Evolutionary conservation across 2,888 invertebrate species (phyloP), one percentile per base, ranked within the genome.

Genomic region (Hyalella azteca): DNA sequence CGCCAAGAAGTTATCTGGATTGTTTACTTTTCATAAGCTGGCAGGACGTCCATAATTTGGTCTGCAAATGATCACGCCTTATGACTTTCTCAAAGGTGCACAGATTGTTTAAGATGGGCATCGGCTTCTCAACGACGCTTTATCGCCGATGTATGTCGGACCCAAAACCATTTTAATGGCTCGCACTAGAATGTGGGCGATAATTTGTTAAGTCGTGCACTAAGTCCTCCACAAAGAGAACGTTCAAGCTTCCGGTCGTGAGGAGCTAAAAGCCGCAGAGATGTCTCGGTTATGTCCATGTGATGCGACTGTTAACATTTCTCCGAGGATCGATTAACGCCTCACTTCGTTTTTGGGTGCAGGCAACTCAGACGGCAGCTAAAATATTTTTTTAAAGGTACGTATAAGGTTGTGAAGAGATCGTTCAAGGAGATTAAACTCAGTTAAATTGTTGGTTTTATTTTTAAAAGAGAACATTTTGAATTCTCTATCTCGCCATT

Each of bases 31-130:
- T 66, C 66, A 66, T 66, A 66, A 66, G 66, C 36, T 66, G 66
- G 66, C 66, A 66, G 66, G 66, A 29, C 29, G 66, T 32, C 36
- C 66, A 66, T 66, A 66, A 66, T 66, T 66, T 66, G 32, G 66
- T 66, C 66, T n/a, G 66, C 36, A 66, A 66, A 66, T 66, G 66
- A 66, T 66, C 66, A 66, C 66, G 66, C 66, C 66, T 66, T 66
- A 66, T 66, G 66, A 66, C 66, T 66, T 66, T 66, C 66, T 66
- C 66, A 66, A 39, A 32, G 66, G 66, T 66, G 66, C 36, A 66
- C 36, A 66, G 36, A 66, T 66, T 66, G 66, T 66, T 66, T 66
- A 66, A 66, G 66, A 66, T 66, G 66, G 66, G 32, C 66, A 66
- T 66, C 66, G 36, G 32, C 66, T 32, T 66, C 66, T 66, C 66